Percentiles rank a stretch among this genome's conserved stretches.
Evolutionary conservation across 2,888 invertebrate species (phyloP).

Genomic region (Anodontia alba): DNA sequence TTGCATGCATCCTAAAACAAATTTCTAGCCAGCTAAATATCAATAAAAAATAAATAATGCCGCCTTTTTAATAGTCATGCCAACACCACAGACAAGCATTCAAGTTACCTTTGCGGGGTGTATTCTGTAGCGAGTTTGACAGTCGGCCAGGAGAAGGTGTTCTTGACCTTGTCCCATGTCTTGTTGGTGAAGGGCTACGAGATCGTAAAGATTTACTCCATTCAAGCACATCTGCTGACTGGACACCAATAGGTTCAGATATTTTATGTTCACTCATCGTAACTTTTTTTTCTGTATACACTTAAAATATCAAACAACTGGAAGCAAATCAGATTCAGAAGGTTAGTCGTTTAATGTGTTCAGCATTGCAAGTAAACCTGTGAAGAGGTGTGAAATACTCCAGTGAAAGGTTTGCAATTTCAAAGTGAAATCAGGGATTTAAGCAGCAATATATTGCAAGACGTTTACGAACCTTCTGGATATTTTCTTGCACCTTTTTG

Average conservation of each 20-base stretch:
- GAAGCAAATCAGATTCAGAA: too few species aligned
- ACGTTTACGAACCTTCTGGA: neutral
- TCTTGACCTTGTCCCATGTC: conserved; percentile 66
- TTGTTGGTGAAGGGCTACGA: conserved; percentile 68
- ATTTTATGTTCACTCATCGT: conserved; percentile 67
- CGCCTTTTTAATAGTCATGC: too few species aligned
- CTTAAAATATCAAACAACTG: too few species aligned
- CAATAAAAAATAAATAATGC: too few species aligned
- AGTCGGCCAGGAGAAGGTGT: conserved; percentile 69
- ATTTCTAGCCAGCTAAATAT: too few species aligned
- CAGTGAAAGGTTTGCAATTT: neutral
- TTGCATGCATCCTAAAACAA: too few species aligned
- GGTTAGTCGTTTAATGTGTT: too few species aligned
- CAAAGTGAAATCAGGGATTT: neutral
- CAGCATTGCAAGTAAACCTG: too few species aligned
- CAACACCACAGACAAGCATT: neutral
- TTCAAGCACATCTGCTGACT: conserved; percentile 74
- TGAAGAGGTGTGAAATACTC: neutral
- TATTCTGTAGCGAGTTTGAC: conserved; percentile 37
- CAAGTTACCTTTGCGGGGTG: conserved; percentile 65
- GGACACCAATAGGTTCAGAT: conserved; percentile 70
- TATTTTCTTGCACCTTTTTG: neutral
- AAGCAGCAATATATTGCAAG: neutral
- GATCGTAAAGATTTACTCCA: conserved; percentile 75
- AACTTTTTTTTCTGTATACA: too few species aligned